These are phyloP conservation scores for Arvicanthis niloticus DNA, from an alignment of 2,113 vertebrate genomes.

Conservation along the genomic window DNA sequence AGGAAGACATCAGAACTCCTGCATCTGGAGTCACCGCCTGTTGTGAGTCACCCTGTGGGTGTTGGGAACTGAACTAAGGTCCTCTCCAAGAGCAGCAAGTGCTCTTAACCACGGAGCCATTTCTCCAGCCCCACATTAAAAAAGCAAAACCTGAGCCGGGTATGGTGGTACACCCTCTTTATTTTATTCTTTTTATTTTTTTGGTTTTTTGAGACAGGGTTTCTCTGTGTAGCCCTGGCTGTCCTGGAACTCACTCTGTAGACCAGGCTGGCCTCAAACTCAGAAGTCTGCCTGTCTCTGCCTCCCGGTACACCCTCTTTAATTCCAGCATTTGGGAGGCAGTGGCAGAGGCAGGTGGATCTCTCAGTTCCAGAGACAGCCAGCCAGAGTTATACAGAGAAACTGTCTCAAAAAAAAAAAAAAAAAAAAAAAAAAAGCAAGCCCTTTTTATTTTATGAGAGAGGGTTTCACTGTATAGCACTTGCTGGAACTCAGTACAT, in stretches of 20 bases:
- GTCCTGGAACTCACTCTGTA: too few relatives aligned
- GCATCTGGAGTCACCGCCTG: not conserved
- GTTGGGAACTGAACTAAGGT: not conserved
- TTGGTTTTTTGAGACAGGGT: too few relatives aligned
- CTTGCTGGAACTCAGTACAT: not conserved
- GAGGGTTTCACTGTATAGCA: not conserved
- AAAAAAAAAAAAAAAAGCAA: not conserved
- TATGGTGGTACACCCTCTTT: not conserved
- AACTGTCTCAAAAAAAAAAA: not conserved
- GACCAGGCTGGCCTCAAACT: too few relatives aligned
- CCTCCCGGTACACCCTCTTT: not conserved
- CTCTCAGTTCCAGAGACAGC: not conserved
- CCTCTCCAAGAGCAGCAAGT: not conserved
- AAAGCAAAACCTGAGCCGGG: not conserved
- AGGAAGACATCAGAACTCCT: not conserved
- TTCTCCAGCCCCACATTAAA: not conserved
- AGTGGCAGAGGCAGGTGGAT: not conserved
- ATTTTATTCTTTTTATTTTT: too few relatives aligned
- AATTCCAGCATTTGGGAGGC: not conserved
- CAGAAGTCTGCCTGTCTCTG: too few relatives aligned
- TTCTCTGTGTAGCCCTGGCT: too few relatives aligned
- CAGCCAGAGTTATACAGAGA: not conserved
- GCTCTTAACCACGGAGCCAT: not conserved
- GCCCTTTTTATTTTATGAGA: not conserved
- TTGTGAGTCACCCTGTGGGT: not conserved